A percentile compares a stretch with the other conserved stretches of the same genome.
Conservation (phyloP, 2,888 invertebrate species). For the Carpatolechia fugitivella region DNA sequence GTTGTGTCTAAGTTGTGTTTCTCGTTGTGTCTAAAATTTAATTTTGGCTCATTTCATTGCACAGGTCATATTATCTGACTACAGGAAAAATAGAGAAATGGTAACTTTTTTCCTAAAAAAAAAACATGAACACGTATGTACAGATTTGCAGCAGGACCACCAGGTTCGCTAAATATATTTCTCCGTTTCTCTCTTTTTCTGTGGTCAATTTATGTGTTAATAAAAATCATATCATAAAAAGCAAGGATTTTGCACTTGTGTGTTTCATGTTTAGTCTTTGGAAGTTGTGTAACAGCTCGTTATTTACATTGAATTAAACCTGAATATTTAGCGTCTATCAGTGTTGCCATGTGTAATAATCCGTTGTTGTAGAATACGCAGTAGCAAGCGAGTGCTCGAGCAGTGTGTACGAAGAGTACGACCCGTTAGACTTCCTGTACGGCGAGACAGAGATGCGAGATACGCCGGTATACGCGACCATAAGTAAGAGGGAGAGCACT, state of each 20-base stretch:
- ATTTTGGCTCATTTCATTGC: not conserved
- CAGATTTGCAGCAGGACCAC: too few species aligned
- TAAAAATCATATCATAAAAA: too few species aligned
- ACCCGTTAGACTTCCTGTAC: constrained; percentile 71
- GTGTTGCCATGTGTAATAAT: not conserved
- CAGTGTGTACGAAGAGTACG: constrained; percentile 74
- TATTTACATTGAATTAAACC: not conserved
- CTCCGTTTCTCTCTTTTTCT: too few species aligned
- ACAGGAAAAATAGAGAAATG: too few species aligned
- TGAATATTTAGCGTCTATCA: not conserved
- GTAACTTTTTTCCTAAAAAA: too few species aligned
- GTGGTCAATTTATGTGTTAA: too few species aligned
- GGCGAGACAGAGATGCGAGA: constrained; percentile 74
- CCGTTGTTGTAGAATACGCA: constrained; percentile 49
- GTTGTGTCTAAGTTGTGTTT: not conserved
- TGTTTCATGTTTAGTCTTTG: not conserved
- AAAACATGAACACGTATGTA: too few species aligned
- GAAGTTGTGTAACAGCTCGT: too few species aligned
- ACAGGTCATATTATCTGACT: not conserved
- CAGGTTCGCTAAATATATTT: too few species aligned
- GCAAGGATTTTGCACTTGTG: too few species aligned
- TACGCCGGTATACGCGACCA: constrained; percentile 62
- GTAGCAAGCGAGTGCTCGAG: constrained; percentile 64
- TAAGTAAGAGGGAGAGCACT: constrained; percentile 56
- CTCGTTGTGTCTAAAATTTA: not conserved